These are phyloP conservation scores for Spea multiplicata DNA, from an alignment of 2,113 vertebrate species.

Conservation along the genomic window DNA sequence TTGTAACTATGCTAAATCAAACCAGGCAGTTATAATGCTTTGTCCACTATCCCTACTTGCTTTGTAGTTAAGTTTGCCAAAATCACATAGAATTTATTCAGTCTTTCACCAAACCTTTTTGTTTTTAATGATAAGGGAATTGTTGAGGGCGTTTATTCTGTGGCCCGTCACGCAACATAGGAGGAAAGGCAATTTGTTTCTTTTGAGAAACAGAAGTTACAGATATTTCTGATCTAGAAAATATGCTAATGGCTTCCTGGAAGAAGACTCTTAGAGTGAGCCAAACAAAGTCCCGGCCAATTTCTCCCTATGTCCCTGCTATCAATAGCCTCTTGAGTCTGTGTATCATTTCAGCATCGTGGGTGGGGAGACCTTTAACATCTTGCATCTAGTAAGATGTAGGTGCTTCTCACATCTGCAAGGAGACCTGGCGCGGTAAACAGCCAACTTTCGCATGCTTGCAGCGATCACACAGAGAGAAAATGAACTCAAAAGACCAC, in stretches of 20 bases:
- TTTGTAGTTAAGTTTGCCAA: background rate
- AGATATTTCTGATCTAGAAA: slow-evolving; percentile 1
- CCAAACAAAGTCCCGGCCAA: background rate
- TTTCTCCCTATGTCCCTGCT: background rate
- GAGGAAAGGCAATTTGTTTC: slow-evolving; percentile 14
- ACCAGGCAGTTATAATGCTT: background rate
- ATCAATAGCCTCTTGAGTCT: background rate
- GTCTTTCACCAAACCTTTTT: background rate
- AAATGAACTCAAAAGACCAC: too few species aligned
- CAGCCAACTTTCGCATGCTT: too few species aligned
- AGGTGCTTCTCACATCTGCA: background rate
- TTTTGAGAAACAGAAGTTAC: background rate
- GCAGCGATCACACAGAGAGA: too few species aligned
- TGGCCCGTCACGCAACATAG: background rate
- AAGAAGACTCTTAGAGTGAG: background rate
- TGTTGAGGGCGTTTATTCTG: background rate
- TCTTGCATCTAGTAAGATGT: background rate
- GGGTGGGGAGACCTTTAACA: background rate
- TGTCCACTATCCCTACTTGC: background rate
- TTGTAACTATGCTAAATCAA: background rate
- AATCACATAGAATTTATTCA: background rate
- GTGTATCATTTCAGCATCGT: background rate
- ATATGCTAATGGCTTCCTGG: background rate
- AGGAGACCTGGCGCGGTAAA: too few species aligned
- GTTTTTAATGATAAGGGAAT: background rate